Conservation (phyloP, 2,888 invertebrate genomes). For the Epinotia brunnichana region DNA sequence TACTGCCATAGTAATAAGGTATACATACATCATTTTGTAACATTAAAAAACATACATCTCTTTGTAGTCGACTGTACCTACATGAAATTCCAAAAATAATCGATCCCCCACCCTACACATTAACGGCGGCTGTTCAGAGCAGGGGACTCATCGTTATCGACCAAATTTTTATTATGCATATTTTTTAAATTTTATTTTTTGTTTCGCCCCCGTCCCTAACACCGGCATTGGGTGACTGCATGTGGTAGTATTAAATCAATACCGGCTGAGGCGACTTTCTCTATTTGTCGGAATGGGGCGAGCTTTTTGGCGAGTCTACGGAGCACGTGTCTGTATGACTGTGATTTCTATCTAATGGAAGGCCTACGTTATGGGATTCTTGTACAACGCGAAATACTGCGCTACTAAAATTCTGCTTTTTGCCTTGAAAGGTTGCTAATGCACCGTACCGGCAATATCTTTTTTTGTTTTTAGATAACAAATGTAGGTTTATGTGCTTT, state of each 20-base stretch:
- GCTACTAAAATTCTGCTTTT: slow-evolving; percentile 42
- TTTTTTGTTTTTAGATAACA: slow-evolving; percentile 23
- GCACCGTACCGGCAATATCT: slow-evolving; percentile 27
- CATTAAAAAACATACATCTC: too few relatives aligned
- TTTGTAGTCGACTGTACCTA: too few relatives aligned
- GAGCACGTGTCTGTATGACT: slow-evolving; percentile 50
- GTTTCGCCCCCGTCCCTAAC: slow-evolving; percentile 50
- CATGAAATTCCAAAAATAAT: slow-evolving; percentile 55
- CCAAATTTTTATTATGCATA: slow-evolving; percentile 52
- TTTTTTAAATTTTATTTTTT: slow-evolving; percentile 51
- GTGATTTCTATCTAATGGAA: slow-evolving; percentile 48
- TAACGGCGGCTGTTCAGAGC: slow-evolving; percentile 46
- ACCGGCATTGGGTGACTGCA: slow-evolving; percentile 51
- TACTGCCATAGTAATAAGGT: too few relatives aligned
- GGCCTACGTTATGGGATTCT: slow-evolving; percentile 46
- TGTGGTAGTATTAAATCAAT: slow-evolving; percentile 50
- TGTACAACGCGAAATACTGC: slow-evolving; percentile 43
- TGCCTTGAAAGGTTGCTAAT: slow-evolving; percentile 41
- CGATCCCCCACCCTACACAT: slow-evolving; percentile 50
- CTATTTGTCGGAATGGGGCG: slow-evolving; percentile 60
- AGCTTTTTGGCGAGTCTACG: slow-evolving; percentile 56
- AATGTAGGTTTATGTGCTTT: slow-evolving; percentile 20
- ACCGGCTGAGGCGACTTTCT: slow-evolving; percentile 55
- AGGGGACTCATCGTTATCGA: slow-evolving; percentile 50
- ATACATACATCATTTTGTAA: too few relatives aligned